phyloP scores from a whole-genome alignment of 2,888 invertebrate species.

The Patella pellucida region DNA sequence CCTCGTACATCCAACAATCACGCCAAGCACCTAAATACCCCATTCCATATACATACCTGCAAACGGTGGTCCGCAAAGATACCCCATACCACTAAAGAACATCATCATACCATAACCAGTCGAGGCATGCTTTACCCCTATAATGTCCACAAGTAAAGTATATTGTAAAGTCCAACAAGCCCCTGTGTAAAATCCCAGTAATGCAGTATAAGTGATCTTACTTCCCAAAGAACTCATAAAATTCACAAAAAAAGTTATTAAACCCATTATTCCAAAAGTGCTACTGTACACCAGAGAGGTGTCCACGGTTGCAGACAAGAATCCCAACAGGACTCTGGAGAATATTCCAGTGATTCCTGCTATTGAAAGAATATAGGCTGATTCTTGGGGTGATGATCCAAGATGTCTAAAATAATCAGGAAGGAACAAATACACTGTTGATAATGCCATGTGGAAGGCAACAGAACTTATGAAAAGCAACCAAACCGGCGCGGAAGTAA shows the following conservation, averaged over 20 bases:
- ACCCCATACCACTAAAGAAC: not conserved
- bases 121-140: not conserved
- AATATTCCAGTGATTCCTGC: not conserved
- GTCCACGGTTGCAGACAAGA: not conserved
- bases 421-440: not conserved
- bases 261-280: not conserved
- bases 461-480: not conserved
- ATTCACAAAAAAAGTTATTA: not conserved
- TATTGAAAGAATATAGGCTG: not conserved
- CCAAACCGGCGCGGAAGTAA: not conserved
- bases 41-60: not conserved
- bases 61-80: not conserved
- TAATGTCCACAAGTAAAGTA: not conserved
- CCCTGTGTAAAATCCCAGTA: not conserved
- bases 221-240: not conserved
- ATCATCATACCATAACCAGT: not conserved
- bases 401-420: not conserved
- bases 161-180: not conserved
- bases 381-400: not conserved
- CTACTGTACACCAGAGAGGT: not conserved
- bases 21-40: too few relatives aligned
- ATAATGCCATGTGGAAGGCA: not conserved
- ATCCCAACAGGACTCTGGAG: not conserved
- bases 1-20: too few relatives aligned
- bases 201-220: not conserved